Evolutionary conservation across 2,113 vertebrate species (phyloP), one percentile per base, ranked within the genome.

Genomic region (Urocynchramus pylzowi): DNA sequence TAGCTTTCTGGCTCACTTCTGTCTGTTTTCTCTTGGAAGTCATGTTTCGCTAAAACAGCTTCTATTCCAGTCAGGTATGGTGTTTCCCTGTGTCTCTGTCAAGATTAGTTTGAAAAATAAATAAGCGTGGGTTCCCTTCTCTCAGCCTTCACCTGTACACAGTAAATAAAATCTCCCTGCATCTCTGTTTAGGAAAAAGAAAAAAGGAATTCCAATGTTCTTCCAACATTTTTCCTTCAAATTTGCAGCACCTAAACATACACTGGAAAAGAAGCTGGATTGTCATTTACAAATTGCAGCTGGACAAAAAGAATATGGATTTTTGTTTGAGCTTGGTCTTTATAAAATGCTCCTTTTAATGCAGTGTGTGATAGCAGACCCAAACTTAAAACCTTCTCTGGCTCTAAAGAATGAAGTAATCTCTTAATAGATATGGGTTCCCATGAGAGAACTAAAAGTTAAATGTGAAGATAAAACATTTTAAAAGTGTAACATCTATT

Each of bases 1-100:
- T 99, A 97, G 49, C 35, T 88, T 74, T 75, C 35, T 84, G 16
- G 18, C 23, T 71, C 28, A 14, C 5, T 79, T 73, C 2, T 53
- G 8, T n/a, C 16, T 56, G 39, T 57, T 80, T 54, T 33, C 16
- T 69, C 33, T 41, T 13, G 5, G 47, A 13, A 54, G 83, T 52
- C 6, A 0, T 26, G 15, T 79, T 77, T 70, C 33, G 41, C 75
- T 60, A 7, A 59, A 53, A 42, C 20, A 53, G 6, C 59, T 88
- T 89, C 27, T 39, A 0, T 27, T 79, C 0, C 0, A 79, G 30
- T 54, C 23, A n/a, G 41, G 24, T 49, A 2, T 9, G 8, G 47
- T 78, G 16, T 84, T 87, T 68, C 16, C 28, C 39, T 50, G 16
- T 45, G 21, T n/a, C 33, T 8, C 8, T 56, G 56, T 78, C 64